A percentile compares a stretch with the other conserved stretches of the same genome.
Evolutionary conservation across 2,113 vertebrate genomes (phyloP).

Genomic region (Chinchilla lanigera): DNA sequence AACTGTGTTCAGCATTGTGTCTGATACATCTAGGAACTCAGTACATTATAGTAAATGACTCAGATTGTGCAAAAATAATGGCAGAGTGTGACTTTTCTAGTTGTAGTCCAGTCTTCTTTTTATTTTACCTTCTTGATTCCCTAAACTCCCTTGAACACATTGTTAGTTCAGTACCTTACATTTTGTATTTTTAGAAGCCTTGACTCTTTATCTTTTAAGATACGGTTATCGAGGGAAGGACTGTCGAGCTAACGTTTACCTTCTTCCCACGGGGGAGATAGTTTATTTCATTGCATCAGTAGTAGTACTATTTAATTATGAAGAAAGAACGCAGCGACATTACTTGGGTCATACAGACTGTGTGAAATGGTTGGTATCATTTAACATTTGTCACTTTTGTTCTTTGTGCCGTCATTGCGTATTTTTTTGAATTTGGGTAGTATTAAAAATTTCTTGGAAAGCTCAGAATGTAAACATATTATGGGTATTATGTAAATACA

Average conservation of each 20-base stretch:
- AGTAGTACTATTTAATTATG: slow-evolving; percentile 97
- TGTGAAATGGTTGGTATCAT: slow-evolving; percentile 94
- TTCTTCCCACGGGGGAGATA: slow-evolving; percentile 97
- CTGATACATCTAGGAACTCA: background rate
- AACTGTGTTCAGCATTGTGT: background rate
- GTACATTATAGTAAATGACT: background rate
- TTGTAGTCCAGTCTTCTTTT: background rate
- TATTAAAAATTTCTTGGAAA: slow-evolving; percentile 23
- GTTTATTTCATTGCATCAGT: slow-evolving; percentile 98
- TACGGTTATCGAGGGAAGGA: slow-evolving; percentile 97
- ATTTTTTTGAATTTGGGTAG: background rate
- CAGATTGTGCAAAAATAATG: background rate
- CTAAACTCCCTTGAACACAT: background rate
- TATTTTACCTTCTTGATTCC: background rate
- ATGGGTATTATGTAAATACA: background rate
- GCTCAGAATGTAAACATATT: slow-evolving; percentile 8
- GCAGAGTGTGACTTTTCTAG: background rate
- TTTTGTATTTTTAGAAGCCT: slow-evolving; percentile 78
- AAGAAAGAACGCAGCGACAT: slow-evolving; percentile 96
- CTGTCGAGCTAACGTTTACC: slow-evolving; percentile 96
- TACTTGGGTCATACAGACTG: slow-evolving; percentile 98
- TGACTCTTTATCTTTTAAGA: slow-evolving; percentile 87
- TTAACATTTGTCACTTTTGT: background rate
- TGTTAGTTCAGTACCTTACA: slow-evolving; percentile 11
- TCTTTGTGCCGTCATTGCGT: background rate